These are phyloP conservation scores for Coccyzus lansbergi DNA, from an alignment of 2,797 vertebrate species.

Conservation along the genomic window DNA sequence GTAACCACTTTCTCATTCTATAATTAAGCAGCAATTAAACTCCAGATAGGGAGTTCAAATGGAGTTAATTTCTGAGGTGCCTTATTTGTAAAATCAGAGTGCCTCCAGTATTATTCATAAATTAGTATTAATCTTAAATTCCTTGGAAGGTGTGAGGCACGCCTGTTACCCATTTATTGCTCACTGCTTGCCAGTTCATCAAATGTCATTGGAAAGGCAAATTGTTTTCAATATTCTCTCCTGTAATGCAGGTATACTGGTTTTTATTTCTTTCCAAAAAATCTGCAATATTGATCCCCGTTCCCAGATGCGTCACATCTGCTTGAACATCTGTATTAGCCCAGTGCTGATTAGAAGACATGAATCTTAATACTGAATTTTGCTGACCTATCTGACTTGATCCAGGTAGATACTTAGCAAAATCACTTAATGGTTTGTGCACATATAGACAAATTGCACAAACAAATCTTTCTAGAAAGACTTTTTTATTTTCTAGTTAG, in stretches of 20 bases:
- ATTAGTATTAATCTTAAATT: not conserved
- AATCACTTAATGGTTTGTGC: not conserved
- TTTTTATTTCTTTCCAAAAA: not conserved
- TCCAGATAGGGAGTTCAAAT: not conserved
- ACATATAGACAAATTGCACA: not conserved
- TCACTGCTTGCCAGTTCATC: not conserved
- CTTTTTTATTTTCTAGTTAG: not conserved
- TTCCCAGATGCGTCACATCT: not conserved
- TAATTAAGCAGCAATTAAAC: not conserved
- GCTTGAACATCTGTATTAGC: not conserved
- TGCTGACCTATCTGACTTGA: not conserved
- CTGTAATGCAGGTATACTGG: not conserved
- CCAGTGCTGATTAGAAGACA: fast-evolving
- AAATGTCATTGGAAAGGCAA: not conserved
- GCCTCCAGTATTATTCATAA: not conserved
- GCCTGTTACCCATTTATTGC: not conserved
- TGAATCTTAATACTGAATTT: not conserved
- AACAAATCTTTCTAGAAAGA: not conserved
- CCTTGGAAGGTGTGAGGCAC: not conserved
- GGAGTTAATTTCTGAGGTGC: not conserved
- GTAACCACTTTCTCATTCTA: not conserved
- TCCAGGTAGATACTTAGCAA: not conserved
- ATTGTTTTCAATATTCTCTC: not conserved
- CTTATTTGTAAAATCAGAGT: not conserved
- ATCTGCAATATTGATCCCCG: not conserved